Percentiles rank a stretch among this genome's conserved stretches.
phyloP scores from a whole-genome alignment of 2,797 vertebrate genomes.

The Catharus ustulatus region DNA sequence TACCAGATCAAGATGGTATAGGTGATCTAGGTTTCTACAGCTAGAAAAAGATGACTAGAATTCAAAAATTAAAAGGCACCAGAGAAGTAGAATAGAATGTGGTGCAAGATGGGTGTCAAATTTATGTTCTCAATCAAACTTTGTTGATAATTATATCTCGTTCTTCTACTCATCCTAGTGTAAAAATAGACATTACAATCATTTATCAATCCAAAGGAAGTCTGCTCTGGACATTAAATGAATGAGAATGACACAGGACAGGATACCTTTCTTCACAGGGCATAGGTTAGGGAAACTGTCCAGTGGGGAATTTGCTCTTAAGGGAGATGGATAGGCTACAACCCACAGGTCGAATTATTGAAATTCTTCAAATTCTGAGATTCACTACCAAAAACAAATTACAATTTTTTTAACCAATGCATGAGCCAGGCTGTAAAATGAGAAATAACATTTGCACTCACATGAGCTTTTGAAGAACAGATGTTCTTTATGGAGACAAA shows the following conservation, averaged over 20 bases:
- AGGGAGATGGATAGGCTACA: not conserved
- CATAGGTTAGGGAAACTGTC: not conserved
- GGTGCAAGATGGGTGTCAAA: not conserved
- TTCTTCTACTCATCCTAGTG: not conserved
- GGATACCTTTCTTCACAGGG: not conserved
- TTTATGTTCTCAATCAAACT: not conserved
- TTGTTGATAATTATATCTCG: not conserved
- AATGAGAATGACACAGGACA: not conserved
- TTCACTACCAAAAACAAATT: not conserved
- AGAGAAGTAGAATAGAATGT: not conserved
- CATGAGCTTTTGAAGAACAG: slow-evolving; percentile 3
- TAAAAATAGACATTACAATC: not conserved
- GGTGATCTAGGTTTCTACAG: not conserved
- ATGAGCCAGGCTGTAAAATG: not conserved
- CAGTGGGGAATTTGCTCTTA: not conserved
- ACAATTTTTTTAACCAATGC: not conserved
- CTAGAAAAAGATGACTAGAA: not conserved
- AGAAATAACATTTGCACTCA: not conserved
- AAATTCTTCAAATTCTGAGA: not conserved
- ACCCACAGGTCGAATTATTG: not conserved
- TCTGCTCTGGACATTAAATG: not conserved
- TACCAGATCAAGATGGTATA: not conserved
- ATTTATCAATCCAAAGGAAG: not conserved
- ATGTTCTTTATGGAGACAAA: not conserved
- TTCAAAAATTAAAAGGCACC: not conserved